phyloP scores from a whole-genome alignment of 2,113 vertebrate species.

The Leptodactylus fuscus region DNA sequence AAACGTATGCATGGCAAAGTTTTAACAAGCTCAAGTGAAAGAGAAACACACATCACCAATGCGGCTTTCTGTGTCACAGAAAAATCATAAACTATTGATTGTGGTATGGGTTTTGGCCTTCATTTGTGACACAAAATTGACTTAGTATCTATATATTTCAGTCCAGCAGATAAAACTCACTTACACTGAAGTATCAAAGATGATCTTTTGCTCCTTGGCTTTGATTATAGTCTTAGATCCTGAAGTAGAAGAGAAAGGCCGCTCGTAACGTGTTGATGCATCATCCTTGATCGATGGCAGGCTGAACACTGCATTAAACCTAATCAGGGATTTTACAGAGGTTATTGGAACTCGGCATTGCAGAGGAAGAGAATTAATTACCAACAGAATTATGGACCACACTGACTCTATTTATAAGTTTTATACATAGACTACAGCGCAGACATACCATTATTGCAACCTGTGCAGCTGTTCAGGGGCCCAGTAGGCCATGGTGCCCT shows the following conservation, averaged over 20 bases:
- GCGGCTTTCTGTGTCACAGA: slow-evolving; percentile 6
- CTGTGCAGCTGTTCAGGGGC: too few species aligned
- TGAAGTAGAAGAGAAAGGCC: slow-evolving; percentile 31
- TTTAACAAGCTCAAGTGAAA: not conserved
- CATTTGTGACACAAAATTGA: slow-evolving; percentile 30
- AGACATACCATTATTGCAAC: too few species aligned
- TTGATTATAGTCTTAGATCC: slow-evolving; percentile 47
- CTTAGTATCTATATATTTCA: slow-evolving; percentile 33
- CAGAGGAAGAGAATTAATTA: not conserved
- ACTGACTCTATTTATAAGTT: not conserved
- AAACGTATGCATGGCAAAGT: not conserved
- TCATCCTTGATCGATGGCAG: slow-evolving; percentile 25
- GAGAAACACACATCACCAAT: not conserved
- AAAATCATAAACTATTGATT: slow-evolving; percentile 48
- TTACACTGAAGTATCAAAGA: slow-evolving; percentile 43
- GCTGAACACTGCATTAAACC: slow-evolving; percentile 37
- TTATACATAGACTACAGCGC: not conserved
- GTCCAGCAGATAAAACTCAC: not conserved
- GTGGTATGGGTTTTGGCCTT: not conserved
- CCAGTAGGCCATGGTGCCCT: too few species aligned
- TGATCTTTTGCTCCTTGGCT: slow-evolving; percentile 48
- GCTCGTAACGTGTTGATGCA: not conserved
- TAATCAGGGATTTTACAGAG: slow-evolving; percentile 24
- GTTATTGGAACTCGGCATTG: not conserved
- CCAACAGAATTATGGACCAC: not conserved